A percentile compares a stretch with the other conserved stretches of the same genome.
These are phyloP conservation scores for Dermatemys mawii DNA, from an alignment of 2,113 vertebrate genomes.

Conservation along the genomic window DNA sequence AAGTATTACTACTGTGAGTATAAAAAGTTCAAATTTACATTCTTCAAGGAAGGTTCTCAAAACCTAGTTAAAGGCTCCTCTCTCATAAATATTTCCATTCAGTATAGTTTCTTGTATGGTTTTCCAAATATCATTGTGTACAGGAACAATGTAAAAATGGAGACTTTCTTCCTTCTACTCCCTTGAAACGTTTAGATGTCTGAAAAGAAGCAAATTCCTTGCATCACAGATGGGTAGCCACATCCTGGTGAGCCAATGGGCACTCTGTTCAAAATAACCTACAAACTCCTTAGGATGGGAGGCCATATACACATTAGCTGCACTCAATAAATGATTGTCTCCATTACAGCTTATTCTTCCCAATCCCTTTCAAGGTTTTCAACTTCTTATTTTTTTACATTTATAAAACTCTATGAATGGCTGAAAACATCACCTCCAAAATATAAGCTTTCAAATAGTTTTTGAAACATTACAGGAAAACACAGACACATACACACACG, in stretches of 20 bases:
- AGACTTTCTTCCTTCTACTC: neutral
- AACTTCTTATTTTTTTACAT: neutral
- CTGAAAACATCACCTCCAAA: neutral
- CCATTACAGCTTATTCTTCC: neutral
- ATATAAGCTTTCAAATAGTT: neutral
- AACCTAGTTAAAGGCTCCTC: neutral
- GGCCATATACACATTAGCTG: slow-evolving; percentile 7
- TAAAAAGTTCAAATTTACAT: neutral
- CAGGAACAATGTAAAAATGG: neutral
- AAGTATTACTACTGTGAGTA: neutral
- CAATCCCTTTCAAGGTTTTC: neutral
- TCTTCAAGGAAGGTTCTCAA: neutral
- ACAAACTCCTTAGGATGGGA: neutral
- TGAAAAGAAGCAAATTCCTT: neutral
- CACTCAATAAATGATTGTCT: neutral
- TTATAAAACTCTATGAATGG: neutral
- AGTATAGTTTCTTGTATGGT: neutral
- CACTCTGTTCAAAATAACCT: neutral
- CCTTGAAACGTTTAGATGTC: neutral
- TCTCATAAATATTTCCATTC: neutral
- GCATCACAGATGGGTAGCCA: neutral
- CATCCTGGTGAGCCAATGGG: neutral
- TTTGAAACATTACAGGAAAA: neutral
- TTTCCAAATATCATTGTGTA: neutral
- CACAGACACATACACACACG: neutral